Evolutionary conservation across 2,888 invertebrate species (phyloP).

Genomic region (Oligia latruncula): DNA sequence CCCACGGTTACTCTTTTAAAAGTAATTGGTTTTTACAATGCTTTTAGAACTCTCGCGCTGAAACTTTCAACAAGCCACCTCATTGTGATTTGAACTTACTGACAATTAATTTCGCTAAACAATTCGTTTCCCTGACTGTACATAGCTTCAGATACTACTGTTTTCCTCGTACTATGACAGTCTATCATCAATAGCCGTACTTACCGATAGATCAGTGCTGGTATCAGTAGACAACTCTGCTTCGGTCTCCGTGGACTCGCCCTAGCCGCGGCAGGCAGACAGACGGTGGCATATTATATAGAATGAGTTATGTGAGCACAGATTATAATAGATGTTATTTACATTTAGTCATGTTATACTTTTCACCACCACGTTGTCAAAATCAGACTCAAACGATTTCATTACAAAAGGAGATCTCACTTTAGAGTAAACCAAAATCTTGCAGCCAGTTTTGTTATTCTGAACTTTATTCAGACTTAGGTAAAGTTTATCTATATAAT

Average conservation of each 20-base stretch:
- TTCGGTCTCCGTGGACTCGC: slow-evolving; percentile 91
- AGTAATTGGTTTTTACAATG: no score
- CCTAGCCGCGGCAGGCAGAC: slow-evolving; percentile 80
- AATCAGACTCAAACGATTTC: background rate
- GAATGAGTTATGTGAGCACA: slow-evolving; percentile 31
- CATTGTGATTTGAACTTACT: background rate
- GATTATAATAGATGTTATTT: slow-evolving; percentile 6
- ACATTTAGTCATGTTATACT: slow-evolving; percentile 20
- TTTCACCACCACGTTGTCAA: slow-evolving; percentile 13
- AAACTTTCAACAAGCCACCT: background rate
- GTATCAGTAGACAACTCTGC: slow-evolving; percentile 91
- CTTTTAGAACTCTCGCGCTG: background rate
- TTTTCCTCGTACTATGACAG: background rate
- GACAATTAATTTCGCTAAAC: background rate
- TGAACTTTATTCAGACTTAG: background rate
- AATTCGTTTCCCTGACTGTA: background rate
- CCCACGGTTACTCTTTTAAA: no score
- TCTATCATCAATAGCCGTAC: slow-evolving; percentile 59
- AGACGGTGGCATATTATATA: slow-evolving; percentile 58
- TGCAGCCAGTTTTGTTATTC: background rate
- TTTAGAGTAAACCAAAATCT: background rate
- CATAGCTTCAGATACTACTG: background rate
- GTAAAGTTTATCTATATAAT: background rate
- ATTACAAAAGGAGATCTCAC: background rate
- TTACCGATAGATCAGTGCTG: slow-evolving; percentile 91